Evolutionary conservation across 2,113 vertebrate genomes (phyloP).

Genomic region (Corynorhinus townsendii): DNA sequence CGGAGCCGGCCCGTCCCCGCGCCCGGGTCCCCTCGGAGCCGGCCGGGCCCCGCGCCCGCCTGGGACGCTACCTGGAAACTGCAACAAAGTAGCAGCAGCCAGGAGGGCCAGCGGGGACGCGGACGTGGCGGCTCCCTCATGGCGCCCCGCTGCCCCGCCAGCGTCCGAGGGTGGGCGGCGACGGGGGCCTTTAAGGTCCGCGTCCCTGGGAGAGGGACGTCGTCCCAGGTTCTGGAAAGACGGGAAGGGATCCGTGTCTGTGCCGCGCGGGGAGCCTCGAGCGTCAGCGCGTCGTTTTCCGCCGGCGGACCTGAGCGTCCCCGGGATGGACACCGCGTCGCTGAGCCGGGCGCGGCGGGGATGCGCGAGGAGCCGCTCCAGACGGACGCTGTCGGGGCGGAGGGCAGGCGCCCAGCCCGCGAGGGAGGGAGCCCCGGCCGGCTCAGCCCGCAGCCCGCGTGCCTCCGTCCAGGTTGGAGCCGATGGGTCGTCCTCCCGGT

Average conservation of each 20-base stretch:
- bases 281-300: background rate
- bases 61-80: conserved; percentile 83
- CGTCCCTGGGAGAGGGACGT: conserved; percentile 36
- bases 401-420: too few species aligned
- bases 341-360: background rate
- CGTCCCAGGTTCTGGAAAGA: background rate
- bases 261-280: background rate
- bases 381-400: background rate
- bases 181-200: background rate
- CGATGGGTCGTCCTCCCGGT: too few species aligned
- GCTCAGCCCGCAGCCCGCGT: too few species aligned
- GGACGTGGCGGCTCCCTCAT: conserved; percentile 62
- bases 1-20: accelerated
- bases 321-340: background rate
- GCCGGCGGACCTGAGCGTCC: background rate
- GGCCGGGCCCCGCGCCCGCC: accelerated
- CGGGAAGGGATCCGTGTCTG: background rate
- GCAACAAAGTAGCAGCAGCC: conserved; percentile 79
- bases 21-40: accelerated
- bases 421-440: too few species aligned
- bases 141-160: accelerated
- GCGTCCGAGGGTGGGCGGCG: background rate
- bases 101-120: conserved; percentile 56
- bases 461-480: too few species aligned
- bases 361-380: background rate